These are phyloP conservation scores for Falco rusticolus DNA, from an alignment of 2,797 vertebrate genomes.

Conservation along the genomic window DNA sequence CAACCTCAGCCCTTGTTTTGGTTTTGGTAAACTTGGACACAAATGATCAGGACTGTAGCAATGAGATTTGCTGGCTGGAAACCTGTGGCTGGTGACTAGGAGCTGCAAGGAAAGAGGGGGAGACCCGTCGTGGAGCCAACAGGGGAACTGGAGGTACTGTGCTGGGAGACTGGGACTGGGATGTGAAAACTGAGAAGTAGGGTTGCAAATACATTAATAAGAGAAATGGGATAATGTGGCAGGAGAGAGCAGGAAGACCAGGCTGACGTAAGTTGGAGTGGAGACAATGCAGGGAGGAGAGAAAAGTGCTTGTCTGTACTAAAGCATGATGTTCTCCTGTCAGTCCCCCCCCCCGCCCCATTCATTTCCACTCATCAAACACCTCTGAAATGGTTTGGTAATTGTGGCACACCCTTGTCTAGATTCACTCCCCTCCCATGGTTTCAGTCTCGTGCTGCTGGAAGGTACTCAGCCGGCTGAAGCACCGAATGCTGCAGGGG, in stretches of 20 bases:
- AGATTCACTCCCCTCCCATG: background rate
- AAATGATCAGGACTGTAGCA: background rate
- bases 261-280: background rate
- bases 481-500: background rate
- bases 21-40: background rate
- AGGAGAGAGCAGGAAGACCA: background rate
- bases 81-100: background rate
- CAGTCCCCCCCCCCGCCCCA: background rate
- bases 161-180: background rate
- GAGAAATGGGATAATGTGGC: background rate
- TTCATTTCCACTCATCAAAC: background rate
- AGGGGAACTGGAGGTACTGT: background rate
- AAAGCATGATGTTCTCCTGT: background rate
- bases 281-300: background rate
- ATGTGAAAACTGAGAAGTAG: background rate
- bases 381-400: background rate
- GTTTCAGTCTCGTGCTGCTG: background rate
- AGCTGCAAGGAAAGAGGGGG: background rate
- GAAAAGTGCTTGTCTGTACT: background rate
- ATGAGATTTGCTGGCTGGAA: background rate
- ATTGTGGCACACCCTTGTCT: background rate
- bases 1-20: background rate
- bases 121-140: rapidly evolving
- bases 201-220: background rate
- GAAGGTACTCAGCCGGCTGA: background rate